phyloP scores from a whole-genome alignment of 2,888 invertebrate genomes.

The Alsophila aescularia region DNA sequence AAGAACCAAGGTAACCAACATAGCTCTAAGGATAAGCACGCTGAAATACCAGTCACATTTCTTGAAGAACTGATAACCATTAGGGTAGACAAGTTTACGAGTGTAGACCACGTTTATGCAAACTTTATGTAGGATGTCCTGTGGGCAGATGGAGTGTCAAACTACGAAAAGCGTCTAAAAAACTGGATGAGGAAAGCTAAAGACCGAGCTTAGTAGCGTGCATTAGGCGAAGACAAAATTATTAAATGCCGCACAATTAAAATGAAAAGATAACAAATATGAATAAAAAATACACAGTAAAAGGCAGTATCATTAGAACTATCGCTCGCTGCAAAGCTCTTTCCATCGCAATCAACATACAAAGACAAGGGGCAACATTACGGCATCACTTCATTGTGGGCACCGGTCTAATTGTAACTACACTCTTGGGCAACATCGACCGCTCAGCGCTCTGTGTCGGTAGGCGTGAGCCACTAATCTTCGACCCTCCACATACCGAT shows the following conservation, averaged over 20 bases:
- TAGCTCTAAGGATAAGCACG: too few relatives aligned
- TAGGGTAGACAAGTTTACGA: too few relatives aligned
- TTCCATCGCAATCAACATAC: slow-evolving; percentile 81
- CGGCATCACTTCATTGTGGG: slow-evolving; percentile 84
- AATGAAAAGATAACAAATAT: not conserved
- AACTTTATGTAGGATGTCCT: too few relatives aligned
- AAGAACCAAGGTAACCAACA: too few relatives aligned
- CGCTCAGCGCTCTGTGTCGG: slow-evolving; percentile 82
- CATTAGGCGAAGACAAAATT: too few relatives aligned
- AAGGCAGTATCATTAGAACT: slow-evolving; percentile 16
- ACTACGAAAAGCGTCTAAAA: too few relatives aligned
- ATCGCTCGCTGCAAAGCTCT: slow-evolving; percentile 52
- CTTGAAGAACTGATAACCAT: too few relatives aligned
- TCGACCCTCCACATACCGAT: slow-evolving; percentile 82
- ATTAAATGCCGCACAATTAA: not conserved
- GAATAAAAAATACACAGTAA: not conserved
- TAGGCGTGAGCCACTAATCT: slow-evolving; percentile 84
- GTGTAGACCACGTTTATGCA: too few relatives aligned
- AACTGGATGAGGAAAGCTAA: too few relatives aligned
- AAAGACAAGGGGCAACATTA: slow-evolving; percentile 82
- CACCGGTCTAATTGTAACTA: slow-evolving; percentile 84
- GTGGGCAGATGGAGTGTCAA: too few relatives aligned
- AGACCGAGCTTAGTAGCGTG: too few relatives aligned
- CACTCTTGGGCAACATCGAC: slow-evolving; percentile 82
- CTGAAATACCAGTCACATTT: too few relatives aligned